phyloP scores from a whole-genome alignment of 2,113 vertebrate genomes.

The Ailuropoda melanoleuca region DNA sequence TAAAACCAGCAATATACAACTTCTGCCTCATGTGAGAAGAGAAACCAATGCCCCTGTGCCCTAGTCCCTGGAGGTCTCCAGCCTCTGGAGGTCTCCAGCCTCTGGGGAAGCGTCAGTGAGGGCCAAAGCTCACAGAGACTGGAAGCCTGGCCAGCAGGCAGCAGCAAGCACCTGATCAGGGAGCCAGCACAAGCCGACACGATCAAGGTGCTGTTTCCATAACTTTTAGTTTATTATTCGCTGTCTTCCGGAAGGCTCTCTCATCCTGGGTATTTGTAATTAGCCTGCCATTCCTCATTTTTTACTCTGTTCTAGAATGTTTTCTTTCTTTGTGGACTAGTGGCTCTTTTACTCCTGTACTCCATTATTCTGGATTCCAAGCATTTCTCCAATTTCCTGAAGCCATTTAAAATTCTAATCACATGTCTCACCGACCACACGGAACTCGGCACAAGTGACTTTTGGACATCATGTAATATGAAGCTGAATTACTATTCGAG shows the following conservation, averaged over 20 bases:
- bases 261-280: neutral
- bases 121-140: neutral
- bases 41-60: neutral
- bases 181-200: neutral
- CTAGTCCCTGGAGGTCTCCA: neutral
- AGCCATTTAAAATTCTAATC: neutral
- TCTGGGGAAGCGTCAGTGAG: neutral
- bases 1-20: neutral
- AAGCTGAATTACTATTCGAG: constrained; percentile 17
- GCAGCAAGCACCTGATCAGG: neutral
- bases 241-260: neutral
- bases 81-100: neutral
- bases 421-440: neutral
- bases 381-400: neutral
- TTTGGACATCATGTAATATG: neutral
- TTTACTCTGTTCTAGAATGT: neutral
- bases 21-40: neutral
- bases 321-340: neutral
- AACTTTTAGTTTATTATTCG: neutral
- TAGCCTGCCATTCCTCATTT: neutral
- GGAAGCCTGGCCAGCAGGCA: neutral
- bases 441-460: neutral
- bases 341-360: neutral
- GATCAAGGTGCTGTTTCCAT: neutral
- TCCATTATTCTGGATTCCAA: constrained; percentile 1